These are phyloP conservation scores for Elgonia sp. DNA, from an alignment of 2,888 invertebrate species.

Conservation along the genomic window DNA sequence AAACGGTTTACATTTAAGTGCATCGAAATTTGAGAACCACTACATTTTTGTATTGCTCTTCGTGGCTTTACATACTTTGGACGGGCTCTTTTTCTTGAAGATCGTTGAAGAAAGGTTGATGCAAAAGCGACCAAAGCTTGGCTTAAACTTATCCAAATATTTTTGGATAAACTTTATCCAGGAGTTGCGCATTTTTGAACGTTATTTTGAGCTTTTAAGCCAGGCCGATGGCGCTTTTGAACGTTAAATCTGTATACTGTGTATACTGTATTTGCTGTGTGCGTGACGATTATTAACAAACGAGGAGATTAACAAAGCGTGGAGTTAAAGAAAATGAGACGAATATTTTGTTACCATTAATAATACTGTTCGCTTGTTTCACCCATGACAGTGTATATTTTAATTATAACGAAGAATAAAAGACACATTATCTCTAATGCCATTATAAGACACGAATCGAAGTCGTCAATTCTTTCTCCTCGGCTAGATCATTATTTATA, in stretches of 20 bases:
- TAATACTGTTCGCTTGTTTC: constrained; percentile 87
- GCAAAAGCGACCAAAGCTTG: constrained; percentile 83
- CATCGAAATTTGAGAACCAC: constrained; percentile 79
- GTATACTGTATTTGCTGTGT: constrained; percentile 85
- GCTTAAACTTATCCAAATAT: constrained; percentile 80
- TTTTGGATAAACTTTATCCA: too few relatives aligned
- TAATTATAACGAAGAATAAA: constrained; percentile 86
- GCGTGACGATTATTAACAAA: constrained; percentile 80
- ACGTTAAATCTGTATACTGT: constrained; percentile 86
- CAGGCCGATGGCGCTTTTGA: constrained; percentile 84
- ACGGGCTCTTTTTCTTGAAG: constrained; percentile 74
- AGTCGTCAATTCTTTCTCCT: constrained; percentile 57
- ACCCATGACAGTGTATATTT: constrained; percentile 87
- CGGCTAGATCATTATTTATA: constrained; percentile 16
- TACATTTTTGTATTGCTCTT: constrained; percentile 74
- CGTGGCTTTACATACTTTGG: constrained; percentile 72
- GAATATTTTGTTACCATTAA: constrained; percentile 87
- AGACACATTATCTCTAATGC: constrained; percentile 82
- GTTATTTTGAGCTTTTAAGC: constrained; percentile 79
- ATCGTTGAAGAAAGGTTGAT: constrained; percentile 75
- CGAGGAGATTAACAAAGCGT: constrained; percentile 82
- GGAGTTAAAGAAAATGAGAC: constrained; percentile 84
- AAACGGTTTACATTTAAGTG: constrained; percentile 80
- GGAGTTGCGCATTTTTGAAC: too few relatives aligned
- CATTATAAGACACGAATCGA: constrained; percentile 67